A percentile compares a stretch with the other conserved stretches of the same genome.
Evolutionary conservation across 92 coral and sea anemone species (phyloP).

Genomic region (Phenganax marumi): DNA sequence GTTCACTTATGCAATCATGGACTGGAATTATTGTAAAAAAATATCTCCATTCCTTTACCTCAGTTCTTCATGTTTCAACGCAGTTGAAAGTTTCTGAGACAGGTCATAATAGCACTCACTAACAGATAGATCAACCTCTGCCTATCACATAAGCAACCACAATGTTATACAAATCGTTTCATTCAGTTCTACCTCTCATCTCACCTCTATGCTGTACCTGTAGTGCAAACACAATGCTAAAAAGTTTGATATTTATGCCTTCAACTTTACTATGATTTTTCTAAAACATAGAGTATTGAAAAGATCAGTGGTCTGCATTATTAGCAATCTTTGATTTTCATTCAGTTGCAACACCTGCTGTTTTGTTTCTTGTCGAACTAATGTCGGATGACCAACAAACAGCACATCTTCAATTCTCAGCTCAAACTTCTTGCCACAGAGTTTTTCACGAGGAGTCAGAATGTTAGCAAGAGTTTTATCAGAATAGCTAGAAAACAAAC

Average conservation of each 20-base stretch:
- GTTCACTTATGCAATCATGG: neutral
- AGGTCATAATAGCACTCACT: constrained; percentile 85
- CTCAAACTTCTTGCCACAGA: constrained; percentile 89
- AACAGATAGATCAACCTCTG: constrained; percentile 80
- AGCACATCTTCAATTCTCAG: constrained; percentile 88
- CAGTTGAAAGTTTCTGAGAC: constrained; percentile 87
- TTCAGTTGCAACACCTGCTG: constrained; percentile 47
- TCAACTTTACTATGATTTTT: constrained; percentile 64
- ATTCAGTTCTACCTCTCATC: neutral
- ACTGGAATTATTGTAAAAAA: neutral
- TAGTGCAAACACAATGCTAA: constrained; percentile 89
- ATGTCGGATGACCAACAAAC: constrained; percentile 92
- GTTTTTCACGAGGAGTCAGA: constrained; percentile 82
- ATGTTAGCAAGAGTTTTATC: constrained; percentile 94
- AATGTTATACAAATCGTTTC: neutral
- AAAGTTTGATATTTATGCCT: constrained; percentile 88
- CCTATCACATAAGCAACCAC: constrained; percentile 47
- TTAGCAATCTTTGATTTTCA: neutral
- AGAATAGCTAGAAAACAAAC: constrained; percentile 63
- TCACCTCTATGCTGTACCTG: constrained; percentile 61
- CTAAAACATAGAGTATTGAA: constrained; percentile 28
- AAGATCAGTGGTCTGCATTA: neutral
- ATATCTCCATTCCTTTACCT: constrained; percentile 49
- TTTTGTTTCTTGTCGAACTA: constrained; percentile 50
- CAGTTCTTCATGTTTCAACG: constrained; percentile 87